Evolutionary conservation across 53 echinoderm and acorn worm genomes (phyloP).

Genomic region (Crossaster papposus): DNA sequence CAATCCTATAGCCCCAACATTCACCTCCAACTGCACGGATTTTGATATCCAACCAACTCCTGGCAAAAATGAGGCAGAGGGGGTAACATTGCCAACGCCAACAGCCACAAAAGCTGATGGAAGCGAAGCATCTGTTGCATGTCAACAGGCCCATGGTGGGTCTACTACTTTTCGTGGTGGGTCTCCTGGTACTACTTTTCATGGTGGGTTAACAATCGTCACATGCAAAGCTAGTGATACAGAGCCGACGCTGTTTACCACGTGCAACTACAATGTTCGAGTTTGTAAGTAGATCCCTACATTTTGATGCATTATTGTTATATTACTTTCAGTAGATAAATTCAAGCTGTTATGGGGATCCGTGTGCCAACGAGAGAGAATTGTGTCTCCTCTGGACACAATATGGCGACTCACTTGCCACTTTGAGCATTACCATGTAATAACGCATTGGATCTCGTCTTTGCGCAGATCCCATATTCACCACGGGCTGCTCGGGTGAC

Average conservation of each 20-base stretch:
- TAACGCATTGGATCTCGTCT: background rate
- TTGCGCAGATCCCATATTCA: background rate
- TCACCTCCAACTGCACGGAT: background rate
- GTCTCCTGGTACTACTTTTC: background rate
- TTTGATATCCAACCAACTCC: constrained; percentile 1
- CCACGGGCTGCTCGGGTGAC: background rate
- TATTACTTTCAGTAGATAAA: no score
- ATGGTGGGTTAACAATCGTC: background rate
- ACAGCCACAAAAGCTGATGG: background rate
- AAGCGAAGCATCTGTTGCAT: background rate
- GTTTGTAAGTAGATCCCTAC: constrained; percentile 12
- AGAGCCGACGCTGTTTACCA: background rate
- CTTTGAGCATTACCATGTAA: background rate
- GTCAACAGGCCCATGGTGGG: background rate
- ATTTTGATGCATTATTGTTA: background rate
- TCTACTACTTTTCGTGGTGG: background rate
- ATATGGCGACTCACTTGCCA: no score
- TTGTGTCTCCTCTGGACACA: no score
- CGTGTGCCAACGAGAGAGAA: no score
- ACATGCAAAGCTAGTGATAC: background rate
- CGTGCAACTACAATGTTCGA: constrained; percentile 9
- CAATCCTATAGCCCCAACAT: background rate
- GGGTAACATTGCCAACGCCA: background rate
- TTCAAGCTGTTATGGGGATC: no score
- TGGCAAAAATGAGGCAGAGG: background rate